Evolutionary conservation across 2,888 invertebrate species (phyloP).

Genomic region (Synanthedon tipuliformis): DNA sequence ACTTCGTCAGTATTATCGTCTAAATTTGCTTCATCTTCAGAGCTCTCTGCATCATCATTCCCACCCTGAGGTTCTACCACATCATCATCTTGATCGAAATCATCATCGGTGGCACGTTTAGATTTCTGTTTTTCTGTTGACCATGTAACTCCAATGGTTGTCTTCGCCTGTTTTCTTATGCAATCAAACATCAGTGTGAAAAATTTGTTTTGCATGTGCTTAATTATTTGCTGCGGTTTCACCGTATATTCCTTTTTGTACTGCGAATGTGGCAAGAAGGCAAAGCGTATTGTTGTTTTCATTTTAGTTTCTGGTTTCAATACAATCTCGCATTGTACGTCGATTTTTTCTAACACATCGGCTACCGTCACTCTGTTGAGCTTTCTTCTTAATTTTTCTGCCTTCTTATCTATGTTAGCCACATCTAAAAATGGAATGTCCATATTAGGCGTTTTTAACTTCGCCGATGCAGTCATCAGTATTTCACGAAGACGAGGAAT

Average conservation of each 20-base stretch:
- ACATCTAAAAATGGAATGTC: conserved; percentile 84
- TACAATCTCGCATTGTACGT: conserved; percentile 71
- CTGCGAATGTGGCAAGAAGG: conserved; percentile 78
- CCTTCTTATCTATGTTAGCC: conserved; percentile 59
- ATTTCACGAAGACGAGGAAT: conserved; percentile 97
- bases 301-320: conserved; percentile 67
- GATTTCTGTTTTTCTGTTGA: conserved; percentile 52
- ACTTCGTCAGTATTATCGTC: conserved; percentile 57
- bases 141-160: conserved; percentile 62
- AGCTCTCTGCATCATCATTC: conserved; percentile 50
- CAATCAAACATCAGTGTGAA: conserved; percentile 75
- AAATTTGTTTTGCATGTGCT: conserved; percentile 80
- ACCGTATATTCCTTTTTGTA: conserved; percentile 81
- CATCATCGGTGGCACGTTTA: conserved; percentile 26
- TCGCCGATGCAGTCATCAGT: conserved; percentile 93
- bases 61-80: conserved; percentile 30
- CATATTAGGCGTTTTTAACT: conserved; percentile 96
- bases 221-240: conserved; percentile 76
- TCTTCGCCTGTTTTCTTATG: conserved; percentile 71
- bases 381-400: conserved; percentile 77
- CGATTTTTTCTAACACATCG: conserved; percentile 81
- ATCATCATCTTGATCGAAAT: conserved; percentile 54
- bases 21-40: conserved; percentile 75
- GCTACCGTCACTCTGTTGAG: conserved; percentile 83
- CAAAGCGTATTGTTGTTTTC: conserved; percentile 76